Evolutionary conservation across 2,888 invertebrate species (phyloP).

Genomic region (Calameuta pallipes): DNA sequence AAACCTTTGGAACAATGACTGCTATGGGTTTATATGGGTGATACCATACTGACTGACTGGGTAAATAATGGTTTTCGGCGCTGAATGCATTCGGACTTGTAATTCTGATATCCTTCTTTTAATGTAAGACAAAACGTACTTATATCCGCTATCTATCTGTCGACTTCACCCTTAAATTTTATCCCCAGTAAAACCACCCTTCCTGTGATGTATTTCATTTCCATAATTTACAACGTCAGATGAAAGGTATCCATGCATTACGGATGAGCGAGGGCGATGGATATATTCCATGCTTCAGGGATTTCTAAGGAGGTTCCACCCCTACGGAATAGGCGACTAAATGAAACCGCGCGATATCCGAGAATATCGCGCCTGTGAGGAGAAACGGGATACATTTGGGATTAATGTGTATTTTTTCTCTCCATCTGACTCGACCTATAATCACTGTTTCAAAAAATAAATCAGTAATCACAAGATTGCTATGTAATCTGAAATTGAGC

Average conservation of each 20-base stretch:
- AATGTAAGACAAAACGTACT: not conserved
- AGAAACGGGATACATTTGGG: not conserved
- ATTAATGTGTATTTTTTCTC: not conserved
- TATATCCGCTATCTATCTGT: not conserved
- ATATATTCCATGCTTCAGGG: not conserved
- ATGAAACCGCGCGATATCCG: not conserved
- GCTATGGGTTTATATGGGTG: not conserved
- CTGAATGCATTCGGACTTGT: not conserved
- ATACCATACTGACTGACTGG: not conserved
- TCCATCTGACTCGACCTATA: not conserved
- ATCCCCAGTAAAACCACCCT: not conserved
- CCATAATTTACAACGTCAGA: constrained; percentile 4
- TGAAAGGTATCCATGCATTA: constrained; percentile 5
- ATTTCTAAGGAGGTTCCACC: not conserved
- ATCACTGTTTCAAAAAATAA: not conserved
- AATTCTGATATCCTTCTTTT: not conserved
- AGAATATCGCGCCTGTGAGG: not conserved
- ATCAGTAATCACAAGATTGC: not conserved
- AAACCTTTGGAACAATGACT: not conserved
- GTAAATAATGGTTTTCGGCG: not conserved
- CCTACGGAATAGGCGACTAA: not conserved
- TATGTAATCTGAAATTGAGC: not conserved
- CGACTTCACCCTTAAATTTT: not conserved
- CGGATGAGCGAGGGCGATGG: not conserved
- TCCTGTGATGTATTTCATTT: not conserved